Evolutionary conservation across 1,140 invertebrate species (phyloP), one percentile per base, ranked within the genome.

Genomic region (Sipha flava): DNA sequence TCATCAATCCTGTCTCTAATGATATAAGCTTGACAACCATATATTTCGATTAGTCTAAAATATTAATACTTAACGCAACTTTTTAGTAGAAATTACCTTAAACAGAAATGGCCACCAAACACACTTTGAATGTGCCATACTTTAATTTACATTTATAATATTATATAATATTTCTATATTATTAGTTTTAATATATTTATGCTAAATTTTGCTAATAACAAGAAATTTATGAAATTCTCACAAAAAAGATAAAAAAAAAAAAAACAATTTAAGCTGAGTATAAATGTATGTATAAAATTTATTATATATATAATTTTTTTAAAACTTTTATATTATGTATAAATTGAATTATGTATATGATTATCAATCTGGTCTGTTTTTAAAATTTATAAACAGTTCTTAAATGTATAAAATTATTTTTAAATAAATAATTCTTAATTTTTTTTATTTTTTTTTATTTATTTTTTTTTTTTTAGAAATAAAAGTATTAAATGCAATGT

Each of bases 171-270:
- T 72, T 47, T 34, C 70, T 75, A 75, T 75, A 75, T 72, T 66
- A 66, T 66, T 72, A 49, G 45, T 49, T 49, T 49, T 43, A 75
- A 52, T 75, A 75, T 75, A 75, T 75, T 75, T 75, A 52, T 52
- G 37, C 70, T 75, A 75, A 54, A 75, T 75, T 75, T 75, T 75
- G 47, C 70, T 75, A 75, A 75, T 75, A 75, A 75, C 70, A 75
- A 75, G 70, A 75, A 54, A 75, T 54, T 73, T 45, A 68, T 68
- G 70, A 49, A 49, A 73, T 52, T 73, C 47, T 54, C 70, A 52
- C 49, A 73, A 75, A 75, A 70, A 64, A 29, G 2, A 21, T 52
- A n/a, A 49, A 72, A 54, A 66, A 49, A 72, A 54, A 66, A 66
- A 62, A 72, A 66, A 75, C 66, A 47, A 70, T 47, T 70, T 37